Percentiles rank a stretch among this genome's conserved stretches.
Conservation (phyloP, 2,888 invertebrate genomes). For the Clanis bilineata region DNA sequence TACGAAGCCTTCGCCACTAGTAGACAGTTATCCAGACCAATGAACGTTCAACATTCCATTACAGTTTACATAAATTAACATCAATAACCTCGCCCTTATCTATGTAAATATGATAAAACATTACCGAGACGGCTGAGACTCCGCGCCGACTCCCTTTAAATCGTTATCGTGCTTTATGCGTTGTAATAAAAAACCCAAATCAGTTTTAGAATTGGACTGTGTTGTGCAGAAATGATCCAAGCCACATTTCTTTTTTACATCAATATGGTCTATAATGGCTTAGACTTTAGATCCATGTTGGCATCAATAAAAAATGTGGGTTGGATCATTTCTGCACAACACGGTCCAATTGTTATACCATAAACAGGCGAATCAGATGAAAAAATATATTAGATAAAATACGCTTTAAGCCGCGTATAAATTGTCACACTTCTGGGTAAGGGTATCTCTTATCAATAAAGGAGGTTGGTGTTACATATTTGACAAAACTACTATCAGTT, state of each 20-base stretch:
- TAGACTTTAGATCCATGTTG: too few species aligned
- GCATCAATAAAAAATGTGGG: too few species aligned
- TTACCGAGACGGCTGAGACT: neutral
- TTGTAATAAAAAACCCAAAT: constrained; percentile 4
- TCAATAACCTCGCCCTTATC: constrained; percentile 10
- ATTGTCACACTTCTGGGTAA: too few species aligned
- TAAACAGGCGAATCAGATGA: neutral
- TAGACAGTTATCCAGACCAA: constrained; percentile 4
- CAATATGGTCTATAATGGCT: too few species aligned
- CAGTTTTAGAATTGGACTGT: constrained; percentile 3
- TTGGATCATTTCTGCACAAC: too few species aligned
- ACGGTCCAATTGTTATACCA: neutral
- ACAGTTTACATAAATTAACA: constrained; percentile 14
- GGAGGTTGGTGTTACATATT: too few species aligned
- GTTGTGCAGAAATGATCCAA: too few species aligned
- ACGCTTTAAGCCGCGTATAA: too few species aligned
- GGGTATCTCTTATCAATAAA: too few species aligned
- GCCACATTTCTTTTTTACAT: too few species aligned
- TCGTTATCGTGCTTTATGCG: constrained; percentile 1
- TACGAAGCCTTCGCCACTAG: too few species aligned
- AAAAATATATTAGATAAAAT: neutral
- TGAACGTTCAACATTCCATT: constrained; percentile 8
- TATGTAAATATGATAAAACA: constrained; percentile 13
- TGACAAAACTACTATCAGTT: too few species aligned
- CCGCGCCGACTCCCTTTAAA: neutral